These are phyloP conservation scores for Buathra laborator DNA, from an alignment of 2,888 invertebrate species.

Conservation along the genomic window DNA sequence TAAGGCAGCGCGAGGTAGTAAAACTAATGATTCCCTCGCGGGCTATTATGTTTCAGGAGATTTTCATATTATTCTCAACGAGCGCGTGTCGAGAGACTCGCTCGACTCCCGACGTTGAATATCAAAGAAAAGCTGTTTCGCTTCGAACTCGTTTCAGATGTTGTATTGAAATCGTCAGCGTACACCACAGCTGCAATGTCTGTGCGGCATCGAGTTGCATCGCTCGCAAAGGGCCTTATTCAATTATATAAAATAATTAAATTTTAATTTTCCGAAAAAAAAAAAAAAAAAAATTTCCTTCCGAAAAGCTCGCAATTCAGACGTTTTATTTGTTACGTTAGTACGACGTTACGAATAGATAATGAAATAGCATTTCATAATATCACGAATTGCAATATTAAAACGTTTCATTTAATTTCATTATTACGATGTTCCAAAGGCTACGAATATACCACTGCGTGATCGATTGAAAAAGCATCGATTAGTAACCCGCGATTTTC, in stretches of 20 bases:
- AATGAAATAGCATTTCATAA: too few relatives aligned
- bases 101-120: not conserved
- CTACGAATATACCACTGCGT: conserved; percentile 31
- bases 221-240: not conserved
- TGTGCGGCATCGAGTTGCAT: not conserved
- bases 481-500: conserved; percentile 71
- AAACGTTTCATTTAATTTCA: too few relatives aligned
- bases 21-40: conserved; percentile 69
- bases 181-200: not conserved
- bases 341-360: too few relatives aligned
- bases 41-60: conserved; percentile 48
- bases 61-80: conserved; percentile 42
- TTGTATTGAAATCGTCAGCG: conserved; percentile 15
- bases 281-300: not conserved
- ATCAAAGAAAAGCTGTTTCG: conserved; percentile 42
- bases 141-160: not conserved
- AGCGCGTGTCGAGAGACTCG: conserved; percentile 18
- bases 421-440: conserved; percentile 2
- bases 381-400: too few relatives aligned
- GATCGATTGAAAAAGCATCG: conserved; percentile 46
- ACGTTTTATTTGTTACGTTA: too few relatives aligned
- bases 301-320: too few relatives aligned
- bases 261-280: not conserved
- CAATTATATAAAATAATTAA: not conserved
- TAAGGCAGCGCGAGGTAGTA: conserved; percentile 70